A percentile compares a stretch with the other conserved stretches of the same genome.
phyloP scores from a whole-genome alignment of 2,797 vertebrate species.

The Arctocebus calabarensis region DNA sequence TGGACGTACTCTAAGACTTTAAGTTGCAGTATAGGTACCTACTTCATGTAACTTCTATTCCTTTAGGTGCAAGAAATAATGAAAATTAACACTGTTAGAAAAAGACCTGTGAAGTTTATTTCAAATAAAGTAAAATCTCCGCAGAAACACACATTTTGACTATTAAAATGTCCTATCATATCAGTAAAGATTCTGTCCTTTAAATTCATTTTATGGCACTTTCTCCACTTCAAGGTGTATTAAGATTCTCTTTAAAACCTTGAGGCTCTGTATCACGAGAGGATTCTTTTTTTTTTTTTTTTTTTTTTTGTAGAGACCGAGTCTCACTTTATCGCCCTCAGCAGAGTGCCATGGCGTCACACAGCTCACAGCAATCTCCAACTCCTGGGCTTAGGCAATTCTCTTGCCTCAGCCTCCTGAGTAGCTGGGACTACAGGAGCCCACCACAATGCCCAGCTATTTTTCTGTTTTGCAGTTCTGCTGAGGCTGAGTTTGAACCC shows the following conservation, averaged over 20 bases:
- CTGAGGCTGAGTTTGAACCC: no score
- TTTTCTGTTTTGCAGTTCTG: no score
- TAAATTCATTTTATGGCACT: not conserved
- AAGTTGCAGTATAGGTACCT: not conserved
- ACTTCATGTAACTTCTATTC: not conserved
- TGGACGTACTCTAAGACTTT: not conserved
- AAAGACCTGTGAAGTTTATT: not conserved
- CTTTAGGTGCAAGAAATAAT: conserved; percentile 8
- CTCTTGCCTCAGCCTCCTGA: no score
- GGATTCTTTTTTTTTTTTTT: no score
- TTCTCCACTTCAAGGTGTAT: not conserved
- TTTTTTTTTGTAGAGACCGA: no score
- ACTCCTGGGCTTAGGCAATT: no score
- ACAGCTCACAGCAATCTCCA: no score
- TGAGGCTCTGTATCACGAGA: not conserved
- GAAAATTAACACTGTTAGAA: conserved; percentile 24
- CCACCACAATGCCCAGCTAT: no score
- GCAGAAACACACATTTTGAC: not conserved
- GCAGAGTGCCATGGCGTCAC: no score
- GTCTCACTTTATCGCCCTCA: no score
- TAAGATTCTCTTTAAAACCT: conserved; percentile 20
- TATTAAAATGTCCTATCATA: not conserved
- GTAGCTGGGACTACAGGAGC: no score
- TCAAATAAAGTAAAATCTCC: not conserved
- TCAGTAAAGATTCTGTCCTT: conserved; percentile 14